Evolutionary conservation across 2,797 vertebrate genomes (phyloP).

Genomic region (Bovichtus variegatus): DNA sequence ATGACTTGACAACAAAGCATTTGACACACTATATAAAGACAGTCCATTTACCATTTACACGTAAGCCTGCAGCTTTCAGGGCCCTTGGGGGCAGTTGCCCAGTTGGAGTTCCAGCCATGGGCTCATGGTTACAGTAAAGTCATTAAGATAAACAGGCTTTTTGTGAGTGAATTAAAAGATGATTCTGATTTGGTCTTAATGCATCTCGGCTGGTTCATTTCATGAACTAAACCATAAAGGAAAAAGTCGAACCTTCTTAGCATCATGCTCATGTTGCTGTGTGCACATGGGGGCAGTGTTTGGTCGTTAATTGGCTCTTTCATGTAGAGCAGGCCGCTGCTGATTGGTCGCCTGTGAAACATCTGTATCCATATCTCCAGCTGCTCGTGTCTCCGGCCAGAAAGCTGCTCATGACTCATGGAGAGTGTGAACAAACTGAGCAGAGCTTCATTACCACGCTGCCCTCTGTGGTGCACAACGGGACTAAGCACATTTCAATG

Average conservation of each 20-base stretch:
- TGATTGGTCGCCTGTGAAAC: constrained; percentile 77
- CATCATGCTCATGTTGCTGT: background rate
- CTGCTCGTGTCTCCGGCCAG: constrained; percentile 72
- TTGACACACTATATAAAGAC: background rate
- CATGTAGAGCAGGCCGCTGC: constrained; percentile 38
- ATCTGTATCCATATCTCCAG: constrained; percentile 82
- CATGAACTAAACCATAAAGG: background rate
- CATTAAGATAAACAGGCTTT: background rate
- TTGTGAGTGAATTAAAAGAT: background rate
- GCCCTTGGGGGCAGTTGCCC: background rate
- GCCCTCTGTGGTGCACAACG: background rate
- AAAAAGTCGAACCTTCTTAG: background rate
- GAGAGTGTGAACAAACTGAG: background rate
- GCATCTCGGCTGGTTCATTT: background rate
- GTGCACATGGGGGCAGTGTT: constrained; percentile 76
- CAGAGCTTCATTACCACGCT: background rate
- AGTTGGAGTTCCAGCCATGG: background rate
- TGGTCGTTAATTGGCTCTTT: constrained; percentile 60
- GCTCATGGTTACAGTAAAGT: background rate
- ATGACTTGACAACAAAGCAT: constrained; percentile 9
- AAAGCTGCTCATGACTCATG: constrained; percentile 63
- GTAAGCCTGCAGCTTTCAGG: background rate
- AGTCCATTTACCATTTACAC: too few relatives aligned
- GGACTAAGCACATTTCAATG: background rate
- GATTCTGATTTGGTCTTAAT: background rate